A percentile compares a stretch with the other conserved stretches of the same genome.
These are phyloP conservation scores for Sebastolobus alascanus DNA, from an alignment of 2,797 vertebrate genomes.

Conservation along the genomic window DNA sequence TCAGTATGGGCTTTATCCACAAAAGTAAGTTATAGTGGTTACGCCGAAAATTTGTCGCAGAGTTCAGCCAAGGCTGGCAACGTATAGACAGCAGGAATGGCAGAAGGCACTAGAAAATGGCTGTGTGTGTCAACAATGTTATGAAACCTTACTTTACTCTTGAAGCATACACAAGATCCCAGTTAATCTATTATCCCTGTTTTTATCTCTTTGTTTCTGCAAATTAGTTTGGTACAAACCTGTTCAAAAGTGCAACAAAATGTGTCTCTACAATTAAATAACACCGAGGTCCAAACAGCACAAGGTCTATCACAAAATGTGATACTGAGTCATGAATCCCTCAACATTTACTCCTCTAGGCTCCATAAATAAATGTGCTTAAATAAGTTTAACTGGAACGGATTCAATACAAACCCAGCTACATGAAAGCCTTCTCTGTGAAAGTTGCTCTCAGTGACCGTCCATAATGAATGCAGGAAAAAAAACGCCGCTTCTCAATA, in stretches of 20 bases:
- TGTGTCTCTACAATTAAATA: neutral
- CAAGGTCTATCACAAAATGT: neutral
- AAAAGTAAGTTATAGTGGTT: conserved; percentile 78
- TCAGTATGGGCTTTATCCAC: conserved; percentile 75
- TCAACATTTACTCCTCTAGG: neutral
- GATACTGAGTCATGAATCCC: neutral
- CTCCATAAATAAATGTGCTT: conserved; percentile 29
- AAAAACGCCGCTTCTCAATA: conserved; percentile 47
- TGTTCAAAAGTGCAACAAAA: conserved; percentile 1
- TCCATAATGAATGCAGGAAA: conserved; percentile 32
- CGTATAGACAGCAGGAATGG: conserved; percentile 54
- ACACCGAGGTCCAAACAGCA: neutral
- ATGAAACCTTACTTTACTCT: conserved; percentile 22
- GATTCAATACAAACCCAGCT: conserved; percentile 55
- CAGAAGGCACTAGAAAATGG: conserved; percentile 56
- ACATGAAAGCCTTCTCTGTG: conserved; percentile 46
- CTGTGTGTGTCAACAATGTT: conserved; percentile 54
- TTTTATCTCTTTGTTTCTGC: neutral
- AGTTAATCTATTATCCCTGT: neutral
- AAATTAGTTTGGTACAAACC: neutral
- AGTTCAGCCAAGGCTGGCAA: conserved; percentile 72
- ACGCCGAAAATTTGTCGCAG: conserved; percentile 75
- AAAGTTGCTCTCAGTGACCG: conserved; percentile 34
- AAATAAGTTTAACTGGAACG: conserved; percentile 27
- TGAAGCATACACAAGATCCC: neutral